Conservation (phyloP, 1,140 invertebrate genomes). For the Ditylenchus dipsaci region DNA sequence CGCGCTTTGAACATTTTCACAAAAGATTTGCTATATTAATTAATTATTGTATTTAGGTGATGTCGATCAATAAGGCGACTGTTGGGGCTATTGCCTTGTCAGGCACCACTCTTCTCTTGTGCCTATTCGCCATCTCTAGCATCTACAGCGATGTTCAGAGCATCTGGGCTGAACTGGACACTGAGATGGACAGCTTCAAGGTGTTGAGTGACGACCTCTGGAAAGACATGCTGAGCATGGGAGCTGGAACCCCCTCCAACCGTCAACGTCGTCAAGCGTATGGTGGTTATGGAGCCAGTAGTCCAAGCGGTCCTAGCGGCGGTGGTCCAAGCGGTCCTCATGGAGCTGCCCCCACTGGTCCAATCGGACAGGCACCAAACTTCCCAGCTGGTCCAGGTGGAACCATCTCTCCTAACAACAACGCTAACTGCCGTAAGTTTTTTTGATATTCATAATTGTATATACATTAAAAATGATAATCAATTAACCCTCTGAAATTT, state of each 20-base stretch:
- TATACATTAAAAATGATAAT: no score
- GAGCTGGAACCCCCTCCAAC: constrained; percentile 50
- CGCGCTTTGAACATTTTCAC: no score
- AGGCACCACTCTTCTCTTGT: constrained; percentile 50
- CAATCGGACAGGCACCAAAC: not conserved
- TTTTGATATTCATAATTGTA: no score
- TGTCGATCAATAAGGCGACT: constrained; percentile 52
- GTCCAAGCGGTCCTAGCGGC: constrained; percentile 4
- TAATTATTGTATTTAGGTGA: constrained; percentile 2
- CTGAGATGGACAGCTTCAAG: constrained; percentile 52
- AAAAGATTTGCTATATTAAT: no score
- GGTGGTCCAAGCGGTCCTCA: not conserved
- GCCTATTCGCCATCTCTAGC: constrained; percentile 44
- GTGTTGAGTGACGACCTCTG: constrained; percentile 50
- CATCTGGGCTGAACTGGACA: constrained; percentile 53
- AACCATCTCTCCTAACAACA: not conserved
- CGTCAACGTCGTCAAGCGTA: constrained; percentile 52
- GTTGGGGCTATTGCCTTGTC: constrained; percentile 47
- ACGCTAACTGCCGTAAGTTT: constrained; percentile 29
- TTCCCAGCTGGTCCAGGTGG: not conserved
- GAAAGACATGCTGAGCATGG: constrained; percentile 48
- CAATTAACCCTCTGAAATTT: not conserved
- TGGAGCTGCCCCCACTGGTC: not conserved
- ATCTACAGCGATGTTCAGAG: constrained; percentile 53
- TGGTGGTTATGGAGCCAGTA: constrained; percentile 43